These are phyloP conservation scores for Macrophya annulata DNA, from an alignment of 2,888 invertebrate genomes.

Conservation along the genomic window DNA sequence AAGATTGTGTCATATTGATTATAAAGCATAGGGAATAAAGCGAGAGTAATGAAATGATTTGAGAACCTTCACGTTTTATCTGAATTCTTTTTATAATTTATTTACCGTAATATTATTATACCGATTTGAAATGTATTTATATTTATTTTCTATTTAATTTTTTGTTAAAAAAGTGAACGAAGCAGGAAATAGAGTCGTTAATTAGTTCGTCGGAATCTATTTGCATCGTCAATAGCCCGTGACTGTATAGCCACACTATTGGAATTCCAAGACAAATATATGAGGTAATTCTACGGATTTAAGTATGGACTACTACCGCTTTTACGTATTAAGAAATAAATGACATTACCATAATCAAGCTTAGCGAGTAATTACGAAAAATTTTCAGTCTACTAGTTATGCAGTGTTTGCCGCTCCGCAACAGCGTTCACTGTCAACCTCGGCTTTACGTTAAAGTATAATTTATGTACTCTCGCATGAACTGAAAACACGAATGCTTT, in stretches of 20 bases:
- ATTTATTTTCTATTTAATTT: background rate
- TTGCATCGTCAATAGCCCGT: constrained; percentile 26
- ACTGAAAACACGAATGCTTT: constrained; percentile 19
- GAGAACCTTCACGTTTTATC: background rate
- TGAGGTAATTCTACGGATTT: background rate
- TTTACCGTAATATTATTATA: background rate
- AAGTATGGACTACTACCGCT: background rate
- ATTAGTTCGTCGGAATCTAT: constrained; percentile 20
- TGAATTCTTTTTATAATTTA: background rate
- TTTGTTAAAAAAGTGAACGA: background rate
- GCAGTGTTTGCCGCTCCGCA: background rate
- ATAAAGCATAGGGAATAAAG: background rate
- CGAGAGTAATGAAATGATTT: background rate
- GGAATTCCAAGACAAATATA: background rate
- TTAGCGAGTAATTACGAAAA: constrained; percentile 32
- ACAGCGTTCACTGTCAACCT: constrained; percentile 23
- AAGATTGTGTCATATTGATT: background rate
- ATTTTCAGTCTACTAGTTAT: constrained; percentile 12
- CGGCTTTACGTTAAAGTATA: constrained; percentile 10
- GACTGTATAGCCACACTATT: constrained; percentile 21
- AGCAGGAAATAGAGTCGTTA: constrained; percentile 35
- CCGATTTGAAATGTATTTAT: background rate
- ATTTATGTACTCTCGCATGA: constrained; percentile 26
- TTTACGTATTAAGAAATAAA: constrained; percentile 19
- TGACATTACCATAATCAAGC: constrained; percentile 25